Conservation (phyloP, 2,888 invertebrate genomes). For the Villa cingulata region DNA sequence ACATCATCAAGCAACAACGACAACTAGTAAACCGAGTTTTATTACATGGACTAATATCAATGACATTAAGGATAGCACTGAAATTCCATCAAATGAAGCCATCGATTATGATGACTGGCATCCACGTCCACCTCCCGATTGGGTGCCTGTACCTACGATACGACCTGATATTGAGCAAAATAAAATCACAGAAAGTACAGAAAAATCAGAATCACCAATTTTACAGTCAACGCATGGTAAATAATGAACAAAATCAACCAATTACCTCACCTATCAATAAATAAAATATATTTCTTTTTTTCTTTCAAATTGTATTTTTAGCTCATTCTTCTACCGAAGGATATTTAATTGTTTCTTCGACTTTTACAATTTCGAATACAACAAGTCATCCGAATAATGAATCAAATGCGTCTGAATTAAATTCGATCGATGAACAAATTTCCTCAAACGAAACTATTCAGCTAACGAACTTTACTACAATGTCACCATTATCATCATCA, state of each 20-base stretch:
- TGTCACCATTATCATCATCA: constrained; percentile 1
- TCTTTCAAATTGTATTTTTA: constrained; percentile 1
- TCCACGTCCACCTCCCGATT: constrained; percentile 23
- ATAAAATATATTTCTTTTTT: too few relatives aligned
- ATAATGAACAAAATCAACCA: too few relatives aligned
- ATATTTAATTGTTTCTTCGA: not conserved
- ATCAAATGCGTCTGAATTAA: not conserved
- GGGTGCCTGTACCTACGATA: constrained; percentile 29
- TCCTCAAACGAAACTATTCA: not conserved
- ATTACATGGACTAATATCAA: constrained; percentile 43
- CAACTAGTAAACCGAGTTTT: constrained; percentile 32
- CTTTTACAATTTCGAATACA: not conserved
- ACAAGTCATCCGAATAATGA: not conserved
- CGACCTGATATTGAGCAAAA: constrained; percentile 18
- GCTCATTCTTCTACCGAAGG: not conserved
- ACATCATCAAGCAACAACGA: constrained; percentile 20
- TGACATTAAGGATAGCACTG: constrained; percentile 21
- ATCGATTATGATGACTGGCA: constrained; percentile 29
- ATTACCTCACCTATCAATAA: too few relatives aligned
- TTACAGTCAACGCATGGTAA: not conserved
- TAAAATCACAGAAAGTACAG: constrained; percentile 19
- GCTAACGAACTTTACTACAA: not conserved
- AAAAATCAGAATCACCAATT: not conserved
- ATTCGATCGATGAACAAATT: not conserved
- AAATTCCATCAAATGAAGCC: constrained; percentile 7